Evolutionary conservation across 1,140 invertebrate species (phyloP).

Genomic region (Apocrypta bakeri): DNA sequence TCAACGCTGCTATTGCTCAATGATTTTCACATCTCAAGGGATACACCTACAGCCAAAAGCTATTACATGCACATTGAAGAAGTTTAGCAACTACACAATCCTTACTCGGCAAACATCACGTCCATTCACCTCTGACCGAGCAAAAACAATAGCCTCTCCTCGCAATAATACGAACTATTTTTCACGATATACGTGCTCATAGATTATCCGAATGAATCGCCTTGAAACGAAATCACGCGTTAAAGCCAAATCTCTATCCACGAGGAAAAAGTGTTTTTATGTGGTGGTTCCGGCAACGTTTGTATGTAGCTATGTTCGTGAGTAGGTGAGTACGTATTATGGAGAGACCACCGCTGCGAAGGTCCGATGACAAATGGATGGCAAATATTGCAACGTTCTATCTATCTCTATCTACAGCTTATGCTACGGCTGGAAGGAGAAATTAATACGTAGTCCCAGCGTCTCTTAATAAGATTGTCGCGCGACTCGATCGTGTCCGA

Average conservation of each 20-base stretch:
- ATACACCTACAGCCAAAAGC: not conserved
- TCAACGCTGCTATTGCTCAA: not conserved
- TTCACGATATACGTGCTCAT: too few species aligned
- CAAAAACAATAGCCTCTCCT: not conserved
- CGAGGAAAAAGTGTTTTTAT: not conserved
- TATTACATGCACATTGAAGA: not conserved
- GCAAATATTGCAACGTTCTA: not conserved
- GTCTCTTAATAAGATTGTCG: not conserved
- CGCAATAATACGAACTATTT: too few species aligned
- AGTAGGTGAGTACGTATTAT: too few species aligned
- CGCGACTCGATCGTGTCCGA: not conserved
- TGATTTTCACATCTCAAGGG: not conserved
- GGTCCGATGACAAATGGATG: slow-evolving; percentile 14
- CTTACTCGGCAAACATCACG: not conserved
- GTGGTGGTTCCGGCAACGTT: too few species aligned
- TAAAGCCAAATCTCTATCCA: not conserved
- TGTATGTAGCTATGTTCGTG: not conserved
- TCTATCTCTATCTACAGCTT: slow-evolving; percentile 29
- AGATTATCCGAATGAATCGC: not conserved
- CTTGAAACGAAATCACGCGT: not conserved
- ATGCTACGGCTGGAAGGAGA: not conserved
- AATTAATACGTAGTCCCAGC: slow-evolving; percentile 28
- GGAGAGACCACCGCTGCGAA: slow-evolving; percentile 7
- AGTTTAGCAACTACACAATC: not conserved
- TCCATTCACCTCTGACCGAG: not conserved